phyloP scores from a whole-genome alignment of 2,888 invertebrate species.

The Odontocerum albicorne region DNA sequence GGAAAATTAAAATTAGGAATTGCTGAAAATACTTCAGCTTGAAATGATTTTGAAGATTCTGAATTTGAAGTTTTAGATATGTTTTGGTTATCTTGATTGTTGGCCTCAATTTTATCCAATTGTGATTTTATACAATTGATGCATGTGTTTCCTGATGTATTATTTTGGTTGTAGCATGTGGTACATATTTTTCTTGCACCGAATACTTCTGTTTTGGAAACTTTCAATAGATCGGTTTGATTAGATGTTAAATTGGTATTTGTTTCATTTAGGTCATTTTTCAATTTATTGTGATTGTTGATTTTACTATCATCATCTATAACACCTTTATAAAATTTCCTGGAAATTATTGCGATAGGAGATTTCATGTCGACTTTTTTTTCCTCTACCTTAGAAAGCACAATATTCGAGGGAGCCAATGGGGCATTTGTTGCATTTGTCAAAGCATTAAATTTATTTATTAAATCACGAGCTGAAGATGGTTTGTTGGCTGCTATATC shows the following conservation, averaged over 20 bases:
- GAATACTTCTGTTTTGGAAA: not conserved
- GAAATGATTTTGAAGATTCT: constrained; percentile 29
- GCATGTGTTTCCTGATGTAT: constrained; percentile 7
- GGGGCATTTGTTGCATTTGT: constrained; percentile 19
- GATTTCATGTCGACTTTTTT: not conserved
- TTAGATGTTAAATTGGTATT: not conserved
- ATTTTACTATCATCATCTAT: not conserved
- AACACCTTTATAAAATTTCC: too few species aligned
- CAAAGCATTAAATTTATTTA: constrained; percentile 35
- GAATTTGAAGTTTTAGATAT: not conserved
- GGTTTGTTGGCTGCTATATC: constrained; percentile 18
- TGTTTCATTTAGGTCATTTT: not conserved
- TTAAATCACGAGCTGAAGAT: constrained; percentile 33
- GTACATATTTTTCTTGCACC: not conserved
- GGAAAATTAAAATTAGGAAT: constrained; percentile 30
- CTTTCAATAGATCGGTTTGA: not conserved
- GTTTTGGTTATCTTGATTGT: constrained; percentile 26
- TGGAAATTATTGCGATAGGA: constrained; percentile 1
- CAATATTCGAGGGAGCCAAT: not conserved
- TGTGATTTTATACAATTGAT: constrained; percentile 9
- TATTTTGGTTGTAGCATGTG: not conserved
- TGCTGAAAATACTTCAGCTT: constrained; percentile 35
- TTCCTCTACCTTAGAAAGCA: not conserved
- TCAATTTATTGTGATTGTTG: not conserved
- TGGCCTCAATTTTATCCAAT: constrained; percentile 3